Evolutionary conservation across 2,888 invertebrate genomes (phyloP).

Genomic region (Dioctria rufipes): DNA sequence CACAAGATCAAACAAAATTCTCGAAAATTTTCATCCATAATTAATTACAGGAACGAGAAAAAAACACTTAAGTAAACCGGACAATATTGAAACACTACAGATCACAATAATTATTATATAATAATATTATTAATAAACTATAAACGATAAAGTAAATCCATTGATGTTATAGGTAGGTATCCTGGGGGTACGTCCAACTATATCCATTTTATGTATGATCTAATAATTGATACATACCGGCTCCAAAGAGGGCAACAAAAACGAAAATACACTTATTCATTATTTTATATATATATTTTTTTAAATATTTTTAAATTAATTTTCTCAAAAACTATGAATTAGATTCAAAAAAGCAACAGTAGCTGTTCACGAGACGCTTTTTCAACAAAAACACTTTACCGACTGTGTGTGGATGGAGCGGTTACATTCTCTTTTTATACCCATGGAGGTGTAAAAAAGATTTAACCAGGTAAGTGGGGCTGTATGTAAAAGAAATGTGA

Average conservation of each 20-base stretch:
- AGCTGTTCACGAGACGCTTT: constrained; percentile 48
- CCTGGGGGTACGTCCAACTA: constrained; percentile 56
- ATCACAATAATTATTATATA: neutral
- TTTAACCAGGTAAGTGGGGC: constrained; percentile 60
- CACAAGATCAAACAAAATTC: constrained; percentile 7
- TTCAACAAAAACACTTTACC: constrained; percentile 68
- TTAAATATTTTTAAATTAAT: constrained; percentile 53
- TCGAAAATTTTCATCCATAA: neutral
- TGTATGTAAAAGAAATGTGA: constrained; percentile 54
- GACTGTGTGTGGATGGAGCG: constrained; percentile 72
- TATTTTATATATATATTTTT: too few species aligned
- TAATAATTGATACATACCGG: constrained; percentile 75
- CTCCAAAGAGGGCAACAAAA: constrained; percentile 78
- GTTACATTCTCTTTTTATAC: constrained; percentile 72
- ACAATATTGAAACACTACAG: neutral
- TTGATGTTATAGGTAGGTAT: constrained; percentile 15
- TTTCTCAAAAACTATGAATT: constrained; percentile 21
- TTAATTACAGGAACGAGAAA: neutral
- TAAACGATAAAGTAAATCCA: constrained; percentile 6
- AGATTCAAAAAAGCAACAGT: constrained; percentile 1
- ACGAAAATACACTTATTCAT: constrained; percentile 72
- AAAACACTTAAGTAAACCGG: neutral
- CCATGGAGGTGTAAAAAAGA: constrained; percentile 64
- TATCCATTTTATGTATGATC: constrained; percentile 55
- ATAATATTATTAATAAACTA: neutral